Percentiles rank a stretch among this genome's conserved stretches.
phyloP scores from a whole-genome alignment of 2,797 vertebrate genomes.

The Gila robusta region DNA sequence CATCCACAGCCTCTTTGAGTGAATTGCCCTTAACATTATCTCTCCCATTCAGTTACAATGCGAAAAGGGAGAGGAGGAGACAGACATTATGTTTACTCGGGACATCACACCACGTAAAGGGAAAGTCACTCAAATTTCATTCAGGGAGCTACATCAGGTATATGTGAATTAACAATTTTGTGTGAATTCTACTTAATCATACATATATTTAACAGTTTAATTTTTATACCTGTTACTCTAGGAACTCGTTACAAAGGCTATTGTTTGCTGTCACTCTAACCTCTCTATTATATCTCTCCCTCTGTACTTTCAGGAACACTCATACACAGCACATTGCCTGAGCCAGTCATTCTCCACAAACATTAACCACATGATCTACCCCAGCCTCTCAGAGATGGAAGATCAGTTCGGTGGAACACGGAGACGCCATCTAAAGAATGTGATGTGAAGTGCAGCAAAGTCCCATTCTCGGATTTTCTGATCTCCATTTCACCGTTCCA shows the following conservation, averaged over 20 bases:
- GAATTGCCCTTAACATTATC: not conserved
- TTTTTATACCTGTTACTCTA: not conserved
- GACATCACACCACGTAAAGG: not conserved
- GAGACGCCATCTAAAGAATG: not conserved
- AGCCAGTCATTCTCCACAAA: not conserved
- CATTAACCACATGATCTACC: not conserved
- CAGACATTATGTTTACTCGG: not conserved
- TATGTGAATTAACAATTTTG: not conserved
- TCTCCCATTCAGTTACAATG: not conserved
- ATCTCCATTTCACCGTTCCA: not conserved
- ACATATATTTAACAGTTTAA: not conserved
- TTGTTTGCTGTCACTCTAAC: not conserved
- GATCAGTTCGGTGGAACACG: accelerated
- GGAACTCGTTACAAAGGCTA: not conserved
- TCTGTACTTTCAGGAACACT: not conserved
- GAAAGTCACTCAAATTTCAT: not conserved
- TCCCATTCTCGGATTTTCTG: not conserved
- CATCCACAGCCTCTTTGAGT: not conserved
- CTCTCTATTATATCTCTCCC: not conserved
- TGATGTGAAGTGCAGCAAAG: not conserved
- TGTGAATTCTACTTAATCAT: not conserved
- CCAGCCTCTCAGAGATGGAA: not conserved
- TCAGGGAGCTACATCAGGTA: not conserved
- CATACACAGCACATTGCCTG: not conserved
- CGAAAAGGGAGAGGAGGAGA: not conserved